Evolutionary conservation across 2,797 vertebrate species (phyloP).

Genomic region (Microhierax caerulescens): DNA sequence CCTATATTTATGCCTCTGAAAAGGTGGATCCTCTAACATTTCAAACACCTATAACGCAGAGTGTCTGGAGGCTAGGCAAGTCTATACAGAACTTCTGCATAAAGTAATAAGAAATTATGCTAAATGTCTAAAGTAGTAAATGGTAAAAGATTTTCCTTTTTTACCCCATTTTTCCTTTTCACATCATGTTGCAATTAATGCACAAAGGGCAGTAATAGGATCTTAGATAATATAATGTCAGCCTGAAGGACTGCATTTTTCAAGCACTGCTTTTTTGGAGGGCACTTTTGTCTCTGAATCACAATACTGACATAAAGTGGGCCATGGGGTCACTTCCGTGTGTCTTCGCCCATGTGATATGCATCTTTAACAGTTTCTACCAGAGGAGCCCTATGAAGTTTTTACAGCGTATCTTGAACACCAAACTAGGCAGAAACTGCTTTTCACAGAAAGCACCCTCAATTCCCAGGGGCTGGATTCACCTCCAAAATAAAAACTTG

Average conservation of each 20-base stretch:
- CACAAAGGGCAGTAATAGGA: not conserved
- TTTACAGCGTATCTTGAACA: not conserved
- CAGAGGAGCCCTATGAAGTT: not conserved
- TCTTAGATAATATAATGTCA: not conserved
- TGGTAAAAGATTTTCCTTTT: not conserved
- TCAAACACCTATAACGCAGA: not conserved
- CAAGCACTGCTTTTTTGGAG: not conserved
- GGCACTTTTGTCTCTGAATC: not conserved
- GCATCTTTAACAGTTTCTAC: not conserved
- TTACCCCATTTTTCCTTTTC: not conserved
- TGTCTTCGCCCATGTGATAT: not conserved
- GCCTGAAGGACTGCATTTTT: not conserved
- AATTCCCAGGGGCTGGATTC: not conserved
- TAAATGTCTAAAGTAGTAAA: not conserved
- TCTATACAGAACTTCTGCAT: not conserved
- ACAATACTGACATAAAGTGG: not conserved
- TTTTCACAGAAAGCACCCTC: not conserved
- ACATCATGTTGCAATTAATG: not conserved
- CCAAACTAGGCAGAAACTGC: not conserved
- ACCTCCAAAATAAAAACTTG: not conserved
- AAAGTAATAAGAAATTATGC: not conserved
- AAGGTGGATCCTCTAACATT: not conserved
- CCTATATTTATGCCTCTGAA: constrained; percentile 12
- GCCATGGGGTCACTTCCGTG: not conserved
- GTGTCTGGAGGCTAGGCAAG: not conserved